Percentiles rank a stretch among this genome's conserved stretches.
Evolutionary conservation across 2,113 vertebrate species (phyloP).

Genomic region (Eretmochelys imbricata): DNA sequence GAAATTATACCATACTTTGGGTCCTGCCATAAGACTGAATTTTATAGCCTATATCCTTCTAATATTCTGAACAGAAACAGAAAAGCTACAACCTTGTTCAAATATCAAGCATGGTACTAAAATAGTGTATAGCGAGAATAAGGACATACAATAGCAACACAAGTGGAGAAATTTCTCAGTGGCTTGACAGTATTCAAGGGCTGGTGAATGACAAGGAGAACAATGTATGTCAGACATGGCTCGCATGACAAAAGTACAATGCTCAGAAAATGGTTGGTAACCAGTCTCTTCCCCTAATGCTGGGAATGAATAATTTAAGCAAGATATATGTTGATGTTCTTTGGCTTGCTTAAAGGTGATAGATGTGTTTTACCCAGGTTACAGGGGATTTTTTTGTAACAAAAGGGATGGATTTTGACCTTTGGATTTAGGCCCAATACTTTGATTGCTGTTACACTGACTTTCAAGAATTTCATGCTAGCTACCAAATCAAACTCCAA

Average conservation of each 20-base stretch:
- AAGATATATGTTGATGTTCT: neutral
- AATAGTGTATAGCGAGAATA: neutral
- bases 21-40: neutral
- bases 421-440: neutral
- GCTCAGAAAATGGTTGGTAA: neutral
- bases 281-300: neutral
- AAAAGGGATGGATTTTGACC: neutral
- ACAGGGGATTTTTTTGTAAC: neutral
- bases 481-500: neutral
- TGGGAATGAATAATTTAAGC: neutral
- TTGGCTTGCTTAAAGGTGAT: neutral
- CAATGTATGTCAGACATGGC: neutral
- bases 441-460: neutral
- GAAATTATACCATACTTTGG: neutral
- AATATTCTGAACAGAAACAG: neutral
- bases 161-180: neutral
- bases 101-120: neutral
- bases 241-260: neutral
- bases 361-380: slow-evolving; percentile 1
- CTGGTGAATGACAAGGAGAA: neutral
- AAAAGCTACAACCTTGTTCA: neutral
- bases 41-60: neutral
- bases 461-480: neutral
- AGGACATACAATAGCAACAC: accelerated
- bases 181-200: neutral